Evolutionary conservation across 2,888 invertebrate species (phyloP).

Genomic region (Bugulina stolonifera): DNA sequence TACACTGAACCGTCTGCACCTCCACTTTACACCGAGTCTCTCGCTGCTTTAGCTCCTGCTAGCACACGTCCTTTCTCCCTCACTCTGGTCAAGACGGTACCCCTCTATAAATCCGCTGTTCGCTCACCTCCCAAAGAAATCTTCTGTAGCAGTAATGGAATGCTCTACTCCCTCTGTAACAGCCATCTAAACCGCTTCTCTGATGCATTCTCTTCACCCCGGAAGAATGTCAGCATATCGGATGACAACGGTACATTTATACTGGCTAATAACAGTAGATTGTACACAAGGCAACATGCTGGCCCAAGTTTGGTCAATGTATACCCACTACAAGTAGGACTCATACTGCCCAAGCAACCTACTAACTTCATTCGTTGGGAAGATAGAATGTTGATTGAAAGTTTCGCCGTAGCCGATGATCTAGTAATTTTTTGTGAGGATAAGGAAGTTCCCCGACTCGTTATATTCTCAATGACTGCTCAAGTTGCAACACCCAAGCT

Average conservation of each 20-base stretch:
- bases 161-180: neutral
- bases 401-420: neutral
- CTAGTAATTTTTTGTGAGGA: neutral
- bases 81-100: neutral
- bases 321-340: neutral
- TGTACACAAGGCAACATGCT: neutral
- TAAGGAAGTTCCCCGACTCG: neutral
- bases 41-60: neutral
- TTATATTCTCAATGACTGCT: neutral
- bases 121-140: neutral
- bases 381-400: neutral
- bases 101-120: neutral
- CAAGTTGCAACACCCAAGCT: neutral
- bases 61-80: neutral
- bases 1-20: too few species aligned
- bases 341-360: neutral
- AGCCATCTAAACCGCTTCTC: neutral
- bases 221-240: neutral
- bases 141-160: neutral
- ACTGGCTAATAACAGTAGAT: neutral
- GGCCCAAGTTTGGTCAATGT: neutral
- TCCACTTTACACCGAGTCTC: neutral
- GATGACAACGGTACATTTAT: neutral
- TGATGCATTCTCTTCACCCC: neutral
- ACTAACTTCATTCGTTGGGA: neutral